A percentile compares a stretch with the other conserved stretches of the same genome.
Conservation (phyloP, 2,113 vertebrate species). For the Scomber japonicus region DNA sequence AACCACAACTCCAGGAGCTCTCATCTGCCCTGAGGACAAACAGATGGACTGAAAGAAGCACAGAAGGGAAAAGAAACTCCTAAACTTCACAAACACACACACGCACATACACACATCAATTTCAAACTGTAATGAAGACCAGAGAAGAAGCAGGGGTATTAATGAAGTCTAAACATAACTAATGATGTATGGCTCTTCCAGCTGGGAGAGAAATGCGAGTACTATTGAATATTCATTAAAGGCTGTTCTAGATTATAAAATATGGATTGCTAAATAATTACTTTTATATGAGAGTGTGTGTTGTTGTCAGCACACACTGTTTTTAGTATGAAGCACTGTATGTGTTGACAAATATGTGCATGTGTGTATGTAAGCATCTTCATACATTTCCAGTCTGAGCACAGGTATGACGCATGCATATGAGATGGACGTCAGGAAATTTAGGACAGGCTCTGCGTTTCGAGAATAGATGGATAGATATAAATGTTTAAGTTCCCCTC, state of each 20-base stretch:
- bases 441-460: neutral
- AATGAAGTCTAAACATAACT: constrained; percentile 24
- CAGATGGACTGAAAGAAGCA: constrained; percentile 47
- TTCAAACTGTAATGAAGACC: constrained; percentile 28
- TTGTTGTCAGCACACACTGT: no score
- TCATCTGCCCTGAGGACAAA: constrained; percentile 6
- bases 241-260: constrained; percentile 40
- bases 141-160: constrained; percentile 13
- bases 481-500: no score
- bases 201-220: constrained; percentile 21
- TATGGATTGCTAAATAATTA: constrained; percentile 13
- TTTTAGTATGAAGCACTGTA: neutral
- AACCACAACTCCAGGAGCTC: neutral
- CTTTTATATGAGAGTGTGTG: neutral
- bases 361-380: neutral
- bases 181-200: constrained; percentile 47
- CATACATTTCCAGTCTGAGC: neutral
- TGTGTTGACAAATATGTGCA: constrained; percentile 3
- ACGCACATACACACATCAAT: constrained; percentile 10
- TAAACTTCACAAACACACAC: constrained; percentile 22
- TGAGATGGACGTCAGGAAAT: neutral
- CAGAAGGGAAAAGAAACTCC: neutral
- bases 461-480: neutral
- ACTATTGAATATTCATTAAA: constrained; percentile 59
- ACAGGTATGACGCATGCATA: neutral